Base-by-base conservation (phyloP, 2,888 invertebrate species). In the Branchellion lobata region DNA sequence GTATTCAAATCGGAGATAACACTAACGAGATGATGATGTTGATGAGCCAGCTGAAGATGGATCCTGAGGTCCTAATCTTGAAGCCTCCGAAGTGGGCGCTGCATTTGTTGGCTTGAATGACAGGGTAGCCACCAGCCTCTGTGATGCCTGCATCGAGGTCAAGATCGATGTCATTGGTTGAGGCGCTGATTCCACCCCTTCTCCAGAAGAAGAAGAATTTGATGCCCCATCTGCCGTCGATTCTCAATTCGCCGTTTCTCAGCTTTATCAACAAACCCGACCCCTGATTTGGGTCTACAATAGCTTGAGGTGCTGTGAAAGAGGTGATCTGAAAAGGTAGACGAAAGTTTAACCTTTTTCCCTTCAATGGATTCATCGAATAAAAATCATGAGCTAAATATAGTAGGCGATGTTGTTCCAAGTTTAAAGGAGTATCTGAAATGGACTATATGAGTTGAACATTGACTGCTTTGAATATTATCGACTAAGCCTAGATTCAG, bases 11-110 rank as follows among this genome's bases (percentile, higher is more conserved):
- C n/a, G n/a, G n/a, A n/a, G n/a, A n/a, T n/a, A n/a, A n/a, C n/a
- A n/a, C 21, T 5, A 24, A 57, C 61, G n/a, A 24, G 24, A 57
- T 57, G n/a, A 57, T 57, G 61, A 57, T 57, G n/a, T 57, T 57
- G 21, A 57, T 57, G 61, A 57, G 61, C 61, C 61, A 57, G 24
- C 61, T n/a, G 61, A 57, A n/a, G 21, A 57, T 57, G 21, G 14
- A 8, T 24, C 61, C 61, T 3, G 61, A 18, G 21, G 61, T 57
- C n/a, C 21, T 57, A 5, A 57, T n/a, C 3, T n/a, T 57, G 61
- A 57, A 57, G 24, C 61, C 61, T 24, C 61, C 61, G 21, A 57
- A n/a, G 5, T n/a, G 5, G n/a, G 61, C 24, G 61, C 24, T 57
- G 24, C 61, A 57, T 3, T 5, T 24, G n/a, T n/a, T n/a, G 3